Evolutionary conservation across 2,888 invertebrate genomes (phyloP), one percentile per base, ranked within the genome.

Genomic region (Embidobia sp.): DNA sequence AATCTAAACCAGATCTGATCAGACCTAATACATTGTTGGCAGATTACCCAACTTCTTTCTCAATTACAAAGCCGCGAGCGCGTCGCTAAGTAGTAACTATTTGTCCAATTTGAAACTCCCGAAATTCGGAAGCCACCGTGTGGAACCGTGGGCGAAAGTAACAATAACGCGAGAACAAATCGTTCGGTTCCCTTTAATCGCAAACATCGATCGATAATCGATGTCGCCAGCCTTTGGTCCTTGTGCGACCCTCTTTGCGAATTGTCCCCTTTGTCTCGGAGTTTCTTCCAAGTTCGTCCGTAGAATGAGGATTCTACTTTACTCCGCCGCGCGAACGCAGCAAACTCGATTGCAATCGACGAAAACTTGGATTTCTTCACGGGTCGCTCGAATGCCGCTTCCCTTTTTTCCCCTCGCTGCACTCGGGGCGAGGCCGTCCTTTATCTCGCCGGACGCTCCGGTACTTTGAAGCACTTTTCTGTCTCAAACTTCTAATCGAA

Each of bases 401-500:
- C 33, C 67, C 57, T 64, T 63, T 70, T 69, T 73, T 49, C 57
- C 59, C 73, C 29, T 55, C 33, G 44, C 67, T 51, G 46, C 49
- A 66, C 49, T 75, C 42, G 57, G 64, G 49, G 64, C 69, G 59
- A 64, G 51, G 40, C 48, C 64, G 63, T 78, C 74, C 78, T 78
- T 74, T 74, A 78, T 78, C 74, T 78, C 48, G 48, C 74, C 66
- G 74, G 74, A 77, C 72, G 77, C 73, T 70, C 37, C 44, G 57
- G 69, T 73, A 73, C 73, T 77, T 77, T 78, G 74, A 78, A 74
- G 78, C 70, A 74, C 74, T 74, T 78, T 78, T 70, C 55, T 70
- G 78, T 78, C 59, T 70, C 70, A 69, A 73, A 78, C 78, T 78
- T 78, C 69, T 74, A 78, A 78, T 78, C 78, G 74, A 78, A 78